A percentile compares a stretch with the other conserved stretches of the same genome.
These are phyloP conservation scores for Molanna angustata DNA, from an alignment of 2,888 invertebrate genomes.

Conservation along the genomic window DNA sequence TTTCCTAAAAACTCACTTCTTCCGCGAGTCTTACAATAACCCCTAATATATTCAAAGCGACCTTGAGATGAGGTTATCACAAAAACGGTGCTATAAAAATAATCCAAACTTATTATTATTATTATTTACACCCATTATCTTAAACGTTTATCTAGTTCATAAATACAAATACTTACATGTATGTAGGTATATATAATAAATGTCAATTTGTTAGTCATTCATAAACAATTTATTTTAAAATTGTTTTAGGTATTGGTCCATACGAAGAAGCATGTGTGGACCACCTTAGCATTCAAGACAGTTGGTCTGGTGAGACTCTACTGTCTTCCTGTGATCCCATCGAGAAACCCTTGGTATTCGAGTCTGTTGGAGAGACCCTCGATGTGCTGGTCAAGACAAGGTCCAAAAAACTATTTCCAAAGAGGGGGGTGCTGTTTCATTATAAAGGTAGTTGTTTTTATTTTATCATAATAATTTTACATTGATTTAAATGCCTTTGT, in stretches of 20 bases:
- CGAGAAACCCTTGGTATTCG: conserved; percentile 49
- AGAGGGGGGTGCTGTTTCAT: conserved; percentile 63
- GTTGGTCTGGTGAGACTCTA: conserved; percentile 46
- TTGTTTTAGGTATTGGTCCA: conserved; percentile 46
- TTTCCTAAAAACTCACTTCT: too few species aligned
- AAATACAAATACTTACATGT: neutral
- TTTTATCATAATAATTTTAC: too few species aligned
- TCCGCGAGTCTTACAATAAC: too few species aligned
- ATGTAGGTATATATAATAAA: too few species aligned
- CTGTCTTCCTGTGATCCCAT: conserved; percentile 56
- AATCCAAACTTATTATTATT: too few species aligned
- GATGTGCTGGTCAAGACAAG: conserved; percentile 49
- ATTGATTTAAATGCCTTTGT: too few species aligned
- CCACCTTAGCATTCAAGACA: conserved; percentile 51
- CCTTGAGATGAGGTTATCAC: too few species aligned
- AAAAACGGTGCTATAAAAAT: too few species aligned
- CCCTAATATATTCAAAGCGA: too few species aligned
- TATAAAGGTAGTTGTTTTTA: conserved; percentile 66
- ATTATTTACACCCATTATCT: too few species aligned
- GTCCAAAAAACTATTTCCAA: conserved; percentile 54
- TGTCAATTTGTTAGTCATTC: neutral
- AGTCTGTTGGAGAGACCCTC: conserved; percentile 49
- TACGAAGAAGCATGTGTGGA: conserved; percentile 54
- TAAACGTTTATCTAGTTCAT: neutral
- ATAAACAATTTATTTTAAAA: too few species aligned